phyloP scores from a whole-genome alignment of 2,888 invertebrate genomes.

The Polydesmus complanatus region DNA sequence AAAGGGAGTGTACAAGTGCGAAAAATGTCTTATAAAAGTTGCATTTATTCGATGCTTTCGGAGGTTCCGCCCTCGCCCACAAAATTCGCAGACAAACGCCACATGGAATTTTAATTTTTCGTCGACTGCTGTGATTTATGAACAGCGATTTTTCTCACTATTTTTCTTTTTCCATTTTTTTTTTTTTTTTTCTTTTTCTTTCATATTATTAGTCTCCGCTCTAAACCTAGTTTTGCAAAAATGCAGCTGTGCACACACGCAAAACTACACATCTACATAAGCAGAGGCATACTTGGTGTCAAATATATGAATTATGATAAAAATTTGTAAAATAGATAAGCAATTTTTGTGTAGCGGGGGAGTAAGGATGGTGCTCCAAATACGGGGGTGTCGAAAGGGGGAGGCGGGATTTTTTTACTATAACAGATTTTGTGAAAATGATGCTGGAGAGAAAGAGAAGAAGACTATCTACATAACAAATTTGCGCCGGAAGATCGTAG shows the following conservation, averaged over 20 bases:
- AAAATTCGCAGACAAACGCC: slow-evolving; percentile 1
- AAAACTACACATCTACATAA: no score
- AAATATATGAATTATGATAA: slow-evolving; percentile 12
- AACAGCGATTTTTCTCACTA: slow-evolving; percentile 9
- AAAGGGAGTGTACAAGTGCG: not conserved
- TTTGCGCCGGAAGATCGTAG: no score
- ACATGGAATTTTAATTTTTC: slow-evolving; percentile 14
- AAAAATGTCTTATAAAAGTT: not conserved
- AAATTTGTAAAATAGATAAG: slow-evolving; percentile 13
- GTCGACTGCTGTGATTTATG: slow-evolving; percentile 14
- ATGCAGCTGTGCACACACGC: not conserved
- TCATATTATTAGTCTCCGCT: no score
- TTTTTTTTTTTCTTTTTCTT: not conserved
- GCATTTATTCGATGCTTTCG: not conserved
- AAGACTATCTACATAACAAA: no score
- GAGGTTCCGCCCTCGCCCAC: not conserved
- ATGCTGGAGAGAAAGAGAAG: not conserved
- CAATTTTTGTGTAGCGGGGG: no score
- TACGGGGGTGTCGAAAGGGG: no score
- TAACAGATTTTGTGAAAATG: not conserved
- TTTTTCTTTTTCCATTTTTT: not conserved
- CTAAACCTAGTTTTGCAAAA: not conserved
- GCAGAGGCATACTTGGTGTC: slow-evolving; percentile 8
- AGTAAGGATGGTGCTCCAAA: no score
- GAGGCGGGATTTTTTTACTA: not conserved